Evolutionary conservation across 1,140 invertebrate genomes (phyloP).

Genomic region (Uloborus diversus): DNA sequence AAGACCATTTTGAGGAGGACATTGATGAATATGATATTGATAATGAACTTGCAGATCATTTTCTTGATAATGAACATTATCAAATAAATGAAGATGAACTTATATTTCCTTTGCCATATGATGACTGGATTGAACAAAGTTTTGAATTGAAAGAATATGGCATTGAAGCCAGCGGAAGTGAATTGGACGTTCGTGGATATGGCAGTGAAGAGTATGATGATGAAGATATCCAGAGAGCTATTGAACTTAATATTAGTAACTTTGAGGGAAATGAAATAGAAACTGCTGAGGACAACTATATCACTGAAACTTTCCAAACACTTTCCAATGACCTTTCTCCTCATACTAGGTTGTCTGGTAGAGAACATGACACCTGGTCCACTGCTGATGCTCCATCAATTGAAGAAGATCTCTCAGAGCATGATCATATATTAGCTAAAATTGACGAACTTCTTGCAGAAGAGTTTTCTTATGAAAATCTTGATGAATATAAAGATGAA

Average conservation of each 20-base stretch:
- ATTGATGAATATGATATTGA: slow-evolving; percentile 2
- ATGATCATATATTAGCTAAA: slow-evolving; percentile 40
- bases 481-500: slow-evolving; percentile 4
- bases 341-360: slow-evolving; percentile 3
- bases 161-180: slow-evolving; percentile 15
- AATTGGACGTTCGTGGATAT: slow-evolving; percentile 18
- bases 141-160: slow-evolving; percentile 53
- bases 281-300: not conserved
- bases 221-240: slow-evolving; percentile 35
- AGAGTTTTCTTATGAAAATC: slow-evolving; percentile 36
- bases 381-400: slow-evolving; percentile 48
- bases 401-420: slow-evolving; percentile 28
- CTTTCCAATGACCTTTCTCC: slow-evolving; percentile 11
- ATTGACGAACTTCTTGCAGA: slow-evolving; percentile 44
- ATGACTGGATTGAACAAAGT: slow-evolving; percentile 48
- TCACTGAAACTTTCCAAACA: slow-evolving; percentile 41
- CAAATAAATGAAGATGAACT: slow-evolving; percentile 42
- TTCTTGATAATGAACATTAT: not conserved
- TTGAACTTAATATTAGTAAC: slow-evolving; percentile 40
- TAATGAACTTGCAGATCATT: slow-evolving; percentile 13
- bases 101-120: slow-evolving; percentile 38
- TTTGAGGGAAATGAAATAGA: slow-evolving; percentile 15
- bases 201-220: slow-evolving; percentile 21
- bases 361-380: slow-evolving; percentile 43
- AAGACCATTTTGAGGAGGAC: slow-evolving; percentile 5